Evolutionary conservation across 2,797 vertebrate genomes (phyloP), one percentile per base, ranked within the genome.

Genomic region (Acrossocheilus wenchowensis): DNA sequence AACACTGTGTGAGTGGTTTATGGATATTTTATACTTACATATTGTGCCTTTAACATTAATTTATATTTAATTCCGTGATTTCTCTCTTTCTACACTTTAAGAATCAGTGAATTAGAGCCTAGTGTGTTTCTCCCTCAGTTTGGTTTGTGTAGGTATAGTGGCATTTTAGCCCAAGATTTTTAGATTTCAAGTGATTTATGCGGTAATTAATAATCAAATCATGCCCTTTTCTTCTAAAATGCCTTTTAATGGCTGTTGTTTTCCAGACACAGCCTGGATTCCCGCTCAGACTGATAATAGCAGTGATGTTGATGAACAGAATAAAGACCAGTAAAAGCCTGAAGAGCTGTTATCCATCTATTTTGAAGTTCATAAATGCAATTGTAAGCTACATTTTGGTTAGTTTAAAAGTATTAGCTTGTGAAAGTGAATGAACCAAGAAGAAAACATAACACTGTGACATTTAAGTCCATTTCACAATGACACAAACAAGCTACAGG

Each of bases 161-260:
- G 23, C 5, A 45, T 19, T 79, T 66, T 66, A 43, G 64, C n/a
- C n/a, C 57, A 26, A 26, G 15, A 19, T 62, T 80, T 80, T 45
- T 15, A 14, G 57, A 19, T 5, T 64, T 30, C 23, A 17, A 48
- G 23, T 14, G n/a, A 79, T 43, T 78, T 78, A 12, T 72, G 14
- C n/a, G 12, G 23, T n/a, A 23, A n/a, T 15, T 30, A 45, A 41
- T 66, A 21, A 80, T 17, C 54, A 62, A 66, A 77, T 43, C 12
- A 79, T 19, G 14, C 4, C 4, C 19, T 66, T 81, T 45, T 39
- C 15, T 26, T 9, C 12, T 26, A 80, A 80, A 81, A 45, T 57
- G 9, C 74, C 8, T 52, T 77, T 50, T 75, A 77, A 78, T 43
- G 9, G 39, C n/a, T 17, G 78, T 78, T 26, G 54, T 79, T 79